Evolutionary conservation across 2,113 vertebrate genomes (phyloP), one percentile per base, ranked within the genome.

Genomic region (Manacus vitellinus): DNA sequence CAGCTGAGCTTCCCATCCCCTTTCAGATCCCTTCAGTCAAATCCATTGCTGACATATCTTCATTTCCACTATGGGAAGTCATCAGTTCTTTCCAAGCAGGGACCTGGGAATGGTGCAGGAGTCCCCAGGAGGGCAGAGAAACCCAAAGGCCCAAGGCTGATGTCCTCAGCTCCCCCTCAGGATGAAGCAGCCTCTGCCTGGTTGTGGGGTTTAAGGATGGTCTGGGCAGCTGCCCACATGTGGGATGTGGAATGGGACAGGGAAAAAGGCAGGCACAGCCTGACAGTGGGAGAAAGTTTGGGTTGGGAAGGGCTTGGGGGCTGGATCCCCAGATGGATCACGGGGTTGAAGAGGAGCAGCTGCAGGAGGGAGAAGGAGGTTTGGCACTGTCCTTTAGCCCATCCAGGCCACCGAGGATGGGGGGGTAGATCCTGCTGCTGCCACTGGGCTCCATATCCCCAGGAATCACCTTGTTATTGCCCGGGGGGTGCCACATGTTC

Each of bases 111-210:
- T 11, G 41, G 13, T 15, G 56, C 33, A 5, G 41, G 23, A 79
- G 41, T 9, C 19, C 30, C 37, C 27, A 28, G 27, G 20, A 35
- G 54, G 15, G 33, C 39, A 24, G 15, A 12, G 27, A 33, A 55
- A 13, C 4, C 9, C 12, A 2, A 43, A 56, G 31, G 21, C 19
- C 6, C 8, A 4, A 35, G 28, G 37, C 12, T 30, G 12, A 27
- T 25, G 33, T 18, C 11, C 41, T 10, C 35, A 55, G 5, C 8
- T 37, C 1, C 1, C 2, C 24, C 4, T 2, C n/a, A 13, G 4
- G 21, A 3, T 4, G 19, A 30, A 24, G 30, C 7, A 78, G 33
- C 14, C 11, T 12, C 4, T 35, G 16, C 12, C 49, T 1, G 3
- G 10, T 3, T 1, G 6, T 9, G 31, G 25, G 15, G 5, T 43